phyloP scores from a whole-genome alignment of 1,140 invertebrate genomes.

The Ceratina australensis region DNA sequence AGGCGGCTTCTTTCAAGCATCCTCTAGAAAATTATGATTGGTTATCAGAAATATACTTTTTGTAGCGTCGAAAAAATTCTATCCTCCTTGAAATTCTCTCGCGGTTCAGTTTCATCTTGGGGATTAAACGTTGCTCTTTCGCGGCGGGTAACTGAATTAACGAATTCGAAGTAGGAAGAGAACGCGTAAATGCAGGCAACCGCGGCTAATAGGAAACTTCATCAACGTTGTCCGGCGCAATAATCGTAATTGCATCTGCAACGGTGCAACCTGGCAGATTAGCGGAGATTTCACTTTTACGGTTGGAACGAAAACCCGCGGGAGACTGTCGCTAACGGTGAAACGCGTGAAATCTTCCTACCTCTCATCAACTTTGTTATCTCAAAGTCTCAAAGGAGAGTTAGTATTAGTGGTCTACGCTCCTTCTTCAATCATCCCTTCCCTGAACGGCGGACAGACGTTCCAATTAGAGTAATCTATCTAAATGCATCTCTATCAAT shows the following conservation, averaged over 20 bases:
- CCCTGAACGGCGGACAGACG: conserved; percentile 9
- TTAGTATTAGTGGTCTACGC: conserved; percentile 4
- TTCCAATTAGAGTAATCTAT: conserved; percentile 55
- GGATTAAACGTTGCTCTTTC: background rate
- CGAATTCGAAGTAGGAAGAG: background rate
- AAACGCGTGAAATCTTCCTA: conserved; percentile 7
- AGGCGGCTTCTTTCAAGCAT: too few relatives aligned
- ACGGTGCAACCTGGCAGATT: conserved; percentile 41
- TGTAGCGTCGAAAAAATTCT: too few relatives aligned
- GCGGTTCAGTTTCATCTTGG: background rate
- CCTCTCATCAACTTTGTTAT: conserved; percentile 8
- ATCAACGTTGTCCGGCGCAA: conserved; percentile 33
- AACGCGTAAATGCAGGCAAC: background rate
- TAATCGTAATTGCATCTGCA: conserved; percentile 58
- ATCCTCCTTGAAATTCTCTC: background rate
- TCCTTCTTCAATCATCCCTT: background rate
- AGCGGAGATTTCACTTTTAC: conserved; percentile 55
- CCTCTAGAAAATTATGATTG: too few relatives aligned
- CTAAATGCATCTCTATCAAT: too few relatives aligned
- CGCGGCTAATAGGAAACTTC: conserved; percentile 53
- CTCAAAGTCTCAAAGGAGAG: background rate
- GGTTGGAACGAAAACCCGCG: conserved; percentile 10
- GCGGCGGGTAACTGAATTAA: background rate
- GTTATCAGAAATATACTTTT: too few relatives aligned
- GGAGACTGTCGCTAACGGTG: background rate